These are phyloP conservation scores for Brenthis ino DNA, from an alignment of 2,888 invertebrate genomes.

Conservation along the genomic window DNA sequence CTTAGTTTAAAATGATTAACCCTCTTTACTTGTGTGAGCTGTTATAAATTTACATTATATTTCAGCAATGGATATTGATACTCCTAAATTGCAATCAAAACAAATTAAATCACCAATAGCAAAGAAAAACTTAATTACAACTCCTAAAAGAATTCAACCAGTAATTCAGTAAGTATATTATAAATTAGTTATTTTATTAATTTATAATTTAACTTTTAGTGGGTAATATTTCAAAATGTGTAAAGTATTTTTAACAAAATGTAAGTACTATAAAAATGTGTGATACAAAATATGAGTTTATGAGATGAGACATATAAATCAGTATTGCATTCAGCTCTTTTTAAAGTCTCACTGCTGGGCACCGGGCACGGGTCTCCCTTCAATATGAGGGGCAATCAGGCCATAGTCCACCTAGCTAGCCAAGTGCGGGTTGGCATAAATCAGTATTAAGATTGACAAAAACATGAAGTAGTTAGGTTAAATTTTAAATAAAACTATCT, in stretches of 20 bases:
- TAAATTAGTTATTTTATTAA: background rate
- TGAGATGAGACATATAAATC: too few species aligned
- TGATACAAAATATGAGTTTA: too few species aligned
- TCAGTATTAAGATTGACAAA: too few species aligned
- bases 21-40: background rate
- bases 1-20: too few species aligned
- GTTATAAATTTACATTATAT: conserved; percentile 29
- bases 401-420: too few species aligned
- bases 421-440: too few species aligned
- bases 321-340: background rate
- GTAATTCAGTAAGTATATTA: conserved; percentile 30
- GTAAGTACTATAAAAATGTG: background rate
- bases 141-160: conserved; percentile 33
- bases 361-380: too few species aligned
- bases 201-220: background rate
- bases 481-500: too few species aligned
- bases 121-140: conserved; percentile 49
- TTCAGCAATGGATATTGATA: conserved; percentile 58
- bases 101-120: conserved; percentile 45
- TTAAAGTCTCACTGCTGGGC: too few species aligned
- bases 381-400: too few species aligned
- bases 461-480: too few species aligned
- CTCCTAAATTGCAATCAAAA: conserved; percentile 38
- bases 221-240: too few species aligned
- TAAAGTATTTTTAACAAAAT: background rate